phyloP scores from a whole-genome alignment of 1,140 invertebrate species.

The Ceratoteleas bidentatus region DNA sequence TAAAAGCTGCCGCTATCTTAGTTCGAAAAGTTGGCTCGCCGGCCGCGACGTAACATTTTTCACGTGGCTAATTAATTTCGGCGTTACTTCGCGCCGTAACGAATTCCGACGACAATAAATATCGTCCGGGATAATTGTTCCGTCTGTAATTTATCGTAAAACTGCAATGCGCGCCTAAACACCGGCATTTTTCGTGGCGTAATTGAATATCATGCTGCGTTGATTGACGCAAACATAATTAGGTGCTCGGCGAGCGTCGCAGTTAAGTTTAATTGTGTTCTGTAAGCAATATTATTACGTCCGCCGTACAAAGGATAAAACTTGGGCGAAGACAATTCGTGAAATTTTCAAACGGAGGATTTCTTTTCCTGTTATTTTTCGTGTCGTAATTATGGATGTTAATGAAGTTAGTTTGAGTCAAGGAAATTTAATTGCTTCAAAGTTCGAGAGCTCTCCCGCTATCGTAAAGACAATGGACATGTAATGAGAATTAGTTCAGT shows the following conservation, averaged over 20 bases:
- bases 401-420: conserved; percentile 60
- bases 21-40: background rate
- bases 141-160: conserved; percentile 22
- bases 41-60: conserved; percentile 10
- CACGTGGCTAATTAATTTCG: conserved; percentile 17
- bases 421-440: conserved; percentile 62
- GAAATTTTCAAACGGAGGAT: conserved; percentile 37
- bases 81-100: background rate
- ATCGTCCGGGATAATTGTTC: background rate
- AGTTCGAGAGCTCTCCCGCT: conserved; percentile 43
- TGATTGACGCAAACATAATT: conserved; percentile 59
- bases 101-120: conserved; percentile 9
- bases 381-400: conserved; percentile 57
- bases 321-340: conserved; percentile 40
- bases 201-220: conserved; percentile 40
- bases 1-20: background rate
- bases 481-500: conserved; percentile 56
- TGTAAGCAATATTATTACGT: conserved; percentile 57
- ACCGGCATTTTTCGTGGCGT: conserved; percentile 12
- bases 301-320: conserved; percentile 31
- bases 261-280: conserved; percentile 51
- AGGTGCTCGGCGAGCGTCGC: conserved; percentile 15
- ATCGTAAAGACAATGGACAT: conserved; percentile 53
- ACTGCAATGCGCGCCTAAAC: conserved; percentile 10
- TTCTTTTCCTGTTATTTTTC: conserved; percentile 45